A percentile compares a stretch with the other conserved stretches of the same genome.
Conservation (phyloP, 2,888 invertebrate genomes). For the Cordylochernes scorpioides region DNA sequence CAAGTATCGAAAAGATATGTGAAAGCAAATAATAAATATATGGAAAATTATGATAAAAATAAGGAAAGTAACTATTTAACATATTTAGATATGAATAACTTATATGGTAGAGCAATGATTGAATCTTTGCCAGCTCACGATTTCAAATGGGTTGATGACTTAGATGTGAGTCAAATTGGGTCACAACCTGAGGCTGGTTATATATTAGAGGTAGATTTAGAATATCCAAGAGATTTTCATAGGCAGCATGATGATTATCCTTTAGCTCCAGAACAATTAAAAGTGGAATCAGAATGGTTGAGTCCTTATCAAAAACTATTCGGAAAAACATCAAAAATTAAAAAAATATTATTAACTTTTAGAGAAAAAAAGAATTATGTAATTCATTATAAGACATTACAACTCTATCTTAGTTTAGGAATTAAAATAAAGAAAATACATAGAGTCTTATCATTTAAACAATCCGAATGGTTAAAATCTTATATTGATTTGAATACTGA, state of each 20-base stretch:
- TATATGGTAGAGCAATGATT: slow-evolving; percentile 11
- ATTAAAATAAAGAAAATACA: slow-evolving; percentile 15
- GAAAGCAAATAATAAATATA: neutral
- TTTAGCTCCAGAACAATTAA: slow-evolving; percentile 8
- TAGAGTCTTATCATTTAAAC: slow-evolving; percentile 5
- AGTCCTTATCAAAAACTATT: no score
- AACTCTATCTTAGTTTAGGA: slow-evolving; percentile 13
- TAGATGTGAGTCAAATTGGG: neutral
- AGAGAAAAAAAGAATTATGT: slow-evolving; percentile 13
- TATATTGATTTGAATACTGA: slow-evolving; percentile 13
- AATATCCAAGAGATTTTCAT: slow-evolving; percentile 2
- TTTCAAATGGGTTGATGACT: slow-evolving; percentile 4
- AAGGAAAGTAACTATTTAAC: neutral
- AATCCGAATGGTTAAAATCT: slow-evolving; percentile 4
- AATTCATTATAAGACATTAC: slow-evolving; percentile 13
- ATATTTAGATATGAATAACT: slow-evolving; percentile 11
- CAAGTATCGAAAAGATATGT: slow-evolving; percentile 2
- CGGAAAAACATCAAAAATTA: no score
- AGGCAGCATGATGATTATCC: slow-evolving; percentile 3
- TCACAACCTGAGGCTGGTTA: slow-evolving; percentile 1
- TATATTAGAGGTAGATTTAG: slow-evolving; percentile 3
- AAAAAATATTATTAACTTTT: slow-evolving; percentile 7
- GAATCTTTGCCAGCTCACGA: slow-evolving; percentile 5
- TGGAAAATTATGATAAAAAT: no score
- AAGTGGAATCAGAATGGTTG: no score